Evolutionary conservation across 2,113 vertebrate genomes (phyloP).

Genomic region (Pollachius pollachius): DNA sequence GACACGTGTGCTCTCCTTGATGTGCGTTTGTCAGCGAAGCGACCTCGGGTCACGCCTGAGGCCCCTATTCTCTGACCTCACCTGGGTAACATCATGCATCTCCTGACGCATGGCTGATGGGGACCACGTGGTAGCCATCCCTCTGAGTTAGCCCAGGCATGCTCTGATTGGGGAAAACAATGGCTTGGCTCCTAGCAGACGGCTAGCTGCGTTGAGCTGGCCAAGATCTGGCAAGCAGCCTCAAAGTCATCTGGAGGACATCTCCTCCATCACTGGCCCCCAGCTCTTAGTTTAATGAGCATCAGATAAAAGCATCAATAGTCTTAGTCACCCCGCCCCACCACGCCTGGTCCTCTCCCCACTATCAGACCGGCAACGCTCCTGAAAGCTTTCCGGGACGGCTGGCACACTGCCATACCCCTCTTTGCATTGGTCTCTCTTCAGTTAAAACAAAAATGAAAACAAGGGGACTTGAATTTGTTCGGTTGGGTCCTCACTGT

Average conservation of each 20-base stretch:
- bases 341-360: conserved; percentile 5
- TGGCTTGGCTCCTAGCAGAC: no score
- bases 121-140: no score
- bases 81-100: no score
- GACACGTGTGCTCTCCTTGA: no score
- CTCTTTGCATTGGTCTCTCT: not conserved
- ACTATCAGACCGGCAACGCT: conserved; percentile 33
- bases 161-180: no score
- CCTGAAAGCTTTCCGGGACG: conserved; percentile 79
- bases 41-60: no score
- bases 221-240: conserved; percentile 21
- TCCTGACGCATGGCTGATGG: no score
- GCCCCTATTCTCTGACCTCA: no score
- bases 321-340: conserved; percentile 62
- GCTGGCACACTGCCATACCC: conserved; percentile 54
- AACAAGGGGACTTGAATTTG: no score
- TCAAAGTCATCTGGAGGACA: conserved; percentile 73
- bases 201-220: conserved; percentile 35
- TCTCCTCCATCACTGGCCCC: conserved; percentile 47
- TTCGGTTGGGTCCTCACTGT: no score
- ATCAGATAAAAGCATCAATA: conserved; percentile 76
- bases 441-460: not conserved
- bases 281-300: conserved; percentile 78
- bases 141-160: no score
- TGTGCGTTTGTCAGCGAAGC: no score